Conservation (phyloP, 1,140 invertebrate species). For the Potamilus streckersoni region DNA sequence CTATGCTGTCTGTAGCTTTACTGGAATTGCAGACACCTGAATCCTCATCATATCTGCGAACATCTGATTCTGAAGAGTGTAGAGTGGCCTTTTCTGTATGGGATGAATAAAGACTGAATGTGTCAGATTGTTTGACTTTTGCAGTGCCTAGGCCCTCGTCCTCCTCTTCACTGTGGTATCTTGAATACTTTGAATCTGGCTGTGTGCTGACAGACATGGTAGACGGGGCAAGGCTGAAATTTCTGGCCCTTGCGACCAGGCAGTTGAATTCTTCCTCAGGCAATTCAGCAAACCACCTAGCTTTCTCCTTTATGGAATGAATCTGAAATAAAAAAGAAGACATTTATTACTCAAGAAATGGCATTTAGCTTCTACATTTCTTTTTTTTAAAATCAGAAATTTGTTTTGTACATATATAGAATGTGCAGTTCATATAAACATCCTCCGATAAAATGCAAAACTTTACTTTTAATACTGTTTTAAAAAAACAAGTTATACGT, state of each 20-base stretch:
- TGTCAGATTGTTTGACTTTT: neutral
- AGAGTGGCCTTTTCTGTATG: conserved; percentile 3
- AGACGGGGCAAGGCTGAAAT: conserved; percentile 52
- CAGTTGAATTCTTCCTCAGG: conserved; percentile 52
- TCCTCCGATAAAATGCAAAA: too few species aligned
- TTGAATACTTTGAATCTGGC: too few species aligned
- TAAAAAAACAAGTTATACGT: too few species aligned
- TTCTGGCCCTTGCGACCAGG: conserved; percentile 48
- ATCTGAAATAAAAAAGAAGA: conserved; percentile 44
- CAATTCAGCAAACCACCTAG: conserved; percentile 49
- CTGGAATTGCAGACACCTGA: conserved; percentile 47
- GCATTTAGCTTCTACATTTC: neutral
- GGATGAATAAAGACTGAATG: neutral
- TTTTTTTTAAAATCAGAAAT: too few species aligned
- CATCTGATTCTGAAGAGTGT: conserved; percentile 8
- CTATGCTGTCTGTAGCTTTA: conserved; percentile 43
- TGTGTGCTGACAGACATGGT: neutral
- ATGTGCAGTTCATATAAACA: too few species aligned
- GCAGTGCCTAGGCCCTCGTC: conserved; percentile 14
- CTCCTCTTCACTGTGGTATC: conserved; percentile 26
- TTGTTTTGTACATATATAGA: too few species aligned
- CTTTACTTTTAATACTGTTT: too few species aligned
- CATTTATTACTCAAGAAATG: conserved; percentile 39
- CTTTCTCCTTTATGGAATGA: conserved; percentile 49
- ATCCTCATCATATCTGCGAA: conserved; percentile 28